Base-by-base conservation (phyloP, 2,797 vertebrate species). In the Chelonia mydas region DNA sequence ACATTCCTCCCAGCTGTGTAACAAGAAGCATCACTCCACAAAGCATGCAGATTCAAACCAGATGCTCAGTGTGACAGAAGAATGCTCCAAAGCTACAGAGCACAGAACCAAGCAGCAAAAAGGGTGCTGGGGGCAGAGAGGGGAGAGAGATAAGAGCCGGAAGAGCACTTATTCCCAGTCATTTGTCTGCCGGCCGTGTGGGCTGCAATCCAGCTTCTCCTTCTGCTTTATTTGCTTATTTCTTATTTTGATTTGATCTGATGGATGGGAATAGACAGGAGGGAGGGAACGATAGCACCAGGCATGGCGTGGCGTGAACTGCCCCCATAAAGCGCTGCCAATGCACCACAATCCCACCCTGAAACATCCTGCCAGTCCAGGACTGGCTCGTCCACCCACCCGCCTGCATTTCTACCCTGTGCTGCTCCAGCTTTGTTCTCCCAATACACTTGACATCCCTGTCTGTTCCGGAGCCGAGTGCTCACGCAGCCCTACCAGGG, bases 391-490 rank as follows among this genome's bases (percentile, higher is more conserved):
- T 41, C n/a, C 21, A 23, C 10, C 28, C 57, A 31, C 12, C n/a
- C 7, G 10, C 61, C 65, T 37, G 65, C n/a, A 41, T 72, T 19
- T 41, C 68, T 72, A 19, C 87, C 89, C 94, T 88, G 72, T 84
- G 91, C 91, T 94, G 87, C 89, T 83, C 93, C 95, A 95, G 81
- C 53, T 47, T 31, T 1, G 37, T 53, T 27, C 72, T 17, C 65
- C 68, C 68, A 37, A 12, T 6, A 10, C 68, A 41, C 37, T 25
- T 25, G n/a, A 78, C 76, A 33, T 4, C 27, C 15, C 74, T 28
- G 41, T 25, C 27, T 8, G 28, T 61, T 31, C 28, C 15, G 16
- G 21, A 54, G 53, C 21, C 2, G 13, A 61, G 57, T 15, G 57
- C 28, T 27, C 77, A 2, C 45, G 7, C n/a, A 21, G 68, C 50